Evolutionary conservation across 2,797 vertebrate genomes (phyloP).

Genomic region (Premnoplex brunnescens): DNA sequence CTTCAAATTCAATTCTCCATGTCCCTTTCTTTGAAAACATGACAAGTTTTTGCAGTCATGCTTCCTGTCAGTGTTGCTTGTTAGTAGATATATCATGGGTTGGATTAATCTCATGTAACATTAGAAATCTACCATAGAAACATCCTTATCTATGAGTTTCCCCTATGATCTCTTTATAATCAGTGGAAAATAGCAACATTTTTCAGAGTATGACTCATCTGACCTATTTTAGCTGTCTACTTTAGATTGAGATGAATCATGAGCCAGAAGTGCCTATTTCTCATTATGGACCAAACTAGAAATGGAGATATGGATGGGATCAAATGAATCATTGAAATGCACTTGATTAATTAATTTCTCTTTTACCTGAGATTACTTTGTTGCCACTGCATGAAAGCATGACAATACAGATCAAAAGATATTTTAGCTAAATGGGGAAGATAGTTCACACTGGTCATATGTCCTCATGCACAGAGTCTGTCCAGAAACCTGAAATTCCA

Average conservation of each 20-base stretch:
- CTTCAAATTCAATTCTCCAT: not conserved
- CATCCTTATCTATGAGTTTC: not conserved
- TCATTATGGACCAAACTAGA: not conserved
- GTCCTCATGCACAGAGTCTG: not conserved
- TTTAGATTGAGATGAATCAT: not conserved
- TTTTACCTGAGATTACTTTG: not conserved
- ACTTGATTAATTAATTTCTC: not conserved
- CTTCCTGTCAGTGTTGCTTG: not conserved
- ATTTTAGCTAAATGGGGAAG: not conserved
- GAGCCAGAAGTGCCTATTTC: not conserved
- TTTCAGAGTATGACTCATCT: conserved; percentile 16
- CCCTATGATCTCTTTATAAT: not conserved
- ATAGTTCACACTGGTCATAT: not conserved
- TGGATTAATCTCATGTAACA: not conserved
- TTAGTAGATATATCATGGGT: not conserved
- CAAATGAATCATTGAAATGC: not conserved
- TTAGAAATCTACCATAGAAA: not conserved
- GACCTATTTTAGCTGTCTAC: conserved; percentile 4
- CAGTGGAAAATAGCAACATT: not conserved
- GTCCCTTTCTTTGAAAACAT: not conserved
- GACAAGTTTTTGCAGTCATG: not conserved
- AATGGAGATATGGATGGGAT: not conserved
- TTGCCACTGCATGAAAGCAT: not conserved
- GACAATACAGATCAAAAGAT: not conserved
- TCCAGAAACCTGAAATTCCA: not conserved